Conservation (phyloP, 2,888 invertebrate genomes). For the Opisthograptis luteolata region DNA sequence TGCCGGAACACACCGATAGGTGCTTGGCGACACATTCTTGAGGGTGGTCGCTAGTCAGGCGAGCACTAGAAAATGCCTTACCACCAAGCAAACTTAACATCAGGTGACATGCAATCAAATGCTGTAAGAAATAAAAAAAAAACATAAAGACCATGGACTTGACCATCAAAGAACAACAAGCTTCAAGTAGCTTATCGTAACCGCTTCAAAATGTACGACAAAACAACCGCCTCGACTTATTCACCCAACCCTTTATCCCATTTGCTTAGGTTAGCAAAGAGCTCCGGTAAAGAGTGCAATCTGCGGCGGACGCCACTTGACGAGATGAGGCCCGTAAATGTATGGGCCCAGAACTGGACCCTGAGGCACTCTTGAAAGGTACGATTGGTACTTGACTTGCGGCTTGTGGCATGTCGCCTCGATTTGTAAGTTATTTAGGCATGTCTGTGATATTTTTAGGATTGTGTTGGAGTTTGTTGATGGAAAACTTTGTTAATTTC, state of each 20-base stretch:
- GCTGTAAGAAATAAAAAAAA: too few relatives aligned
- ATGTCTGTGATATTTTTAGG: conserved; percentile 3
- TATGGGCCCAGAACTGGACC: conserved; percentile 16
- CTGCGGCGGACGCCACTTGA: conserved; percentile 34
- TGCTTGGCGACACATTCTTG: too few relatives aligned
- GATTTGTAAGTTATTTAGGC: conserved; percentile 1
- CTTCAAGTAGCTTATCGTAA: not conserved
- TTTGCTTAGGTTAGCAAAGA: conserved; percentile 29
- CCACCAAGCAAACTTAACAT: too few relatives aligned
- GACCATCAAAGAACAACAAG: not conserved
- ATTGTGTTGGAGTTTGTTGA: too few relatives aligned
- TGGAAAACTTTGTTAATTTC: too few relatives aligned
- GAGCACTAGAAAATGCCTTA: too few relatives aligned
- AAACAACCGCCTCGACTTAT: not conserved
- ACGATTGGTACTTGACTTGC: conserved; percentile 13
- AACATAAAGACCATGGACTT: too few relatives aligned
- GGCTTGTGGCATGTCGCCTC: not conserved
- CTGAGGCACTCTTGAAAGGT: conserved; percentile 19
- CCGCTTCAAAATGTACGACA: not conserved
- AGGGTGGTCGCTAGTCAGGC: too few relatives aligned
- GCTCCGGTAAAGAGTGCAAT: conserved; percentile 32
- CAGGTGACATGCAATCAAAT: too few relatives aligned
- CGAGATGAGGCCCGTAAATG: conserved; percentile 29
- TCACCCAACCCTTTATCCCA: conserved; percentile 8
- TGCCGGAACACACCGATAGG: too few relatives aligned